Evolutionary conservation across 2,113 vertebrate genomes (phyloP), one percentile per base, ranked within the genome.

Genomic region (Saguinus imperator): DNA sequence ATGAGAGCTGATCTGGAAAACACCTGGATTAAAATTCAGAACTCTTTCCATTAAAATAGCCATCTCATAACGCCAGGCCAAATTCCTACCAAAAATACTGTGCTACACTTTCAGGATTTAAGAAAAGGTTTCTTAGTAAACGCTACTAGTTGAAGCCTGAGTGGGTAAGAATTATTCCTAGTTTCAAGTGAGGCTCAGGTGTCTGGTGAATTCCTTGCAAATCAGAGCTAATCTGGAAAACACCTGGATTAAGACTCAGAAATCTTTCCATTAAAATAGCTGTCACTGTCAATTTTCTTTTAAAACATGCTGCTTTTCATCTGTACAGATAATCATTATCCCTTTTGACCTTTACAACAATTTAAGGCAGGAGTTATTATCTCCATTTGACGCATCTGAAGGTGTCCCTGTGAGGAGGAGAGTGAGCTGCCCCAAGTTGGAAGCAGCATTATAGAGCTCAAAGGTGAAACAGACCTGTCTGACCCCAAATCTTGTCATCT

Each of bases 131-230:
- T 57, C 50, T 81, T 70, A 92, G 94, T 29, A 85, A 84, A n/a
- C 6, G 6, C 76, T 89, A 92, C 0, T 76, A 12, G 77, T 2
- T 88, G 57, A 87, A 94, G 57, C 57, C 17, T 73, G 3, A 90
- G 48, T 23, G 57, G 45, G 21, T 45, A 10, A 25, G 55, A 83
- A n/a, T 52, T 80, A 58, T 13, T 89, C 70, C 80, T 6, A 35
- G 64, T 87, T 96, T 84, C 87, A 94, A 92, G 61, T 35, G 21
- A 64, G 68, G 20, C n/a, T 82, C 82, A 87, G 6, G 45, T 12
- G 61, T 66, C 58, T 37, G 84, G 45, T 77, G 25, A 96, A 57
- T 81, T 94, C 64, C 81, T 94, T 80, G 70, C 50, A 91, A 83
- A 96, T 75, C 55, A 96, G 45, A 86, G 50, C 4, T 52, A 94